Base-by-base conservation (phyloP, 2,888 invertebrate species). In the Hemistola chrysoprasaria region DNA sequence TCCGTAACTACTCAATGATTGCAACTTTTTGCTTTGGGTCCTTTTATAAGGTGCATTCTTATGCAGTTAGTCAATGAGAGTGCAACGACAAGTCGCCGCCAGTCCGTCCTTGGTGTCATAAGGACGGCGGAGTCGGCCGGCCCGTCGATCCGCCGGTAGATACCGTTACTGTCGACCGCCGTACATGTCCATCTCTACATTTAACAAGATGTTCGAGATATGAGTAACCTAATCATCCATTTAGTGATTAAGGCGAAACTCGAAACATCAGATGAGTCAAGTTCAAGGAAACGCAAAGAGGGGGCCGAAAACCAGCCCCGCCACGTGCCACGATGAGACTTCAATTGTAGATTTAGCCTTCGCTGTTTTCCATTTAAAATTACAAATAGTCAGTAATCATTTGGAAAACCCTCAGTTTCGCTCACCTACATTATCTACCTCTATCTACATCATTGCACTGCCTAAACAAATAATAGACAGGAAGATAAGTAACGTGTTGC, bases 31-130 rank as follows among this genome's bases (percentile, higher is more conserved):
- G 22, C 36, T 28, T 39, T 10, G 39, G 25, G 26, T 10, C 28
- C 27, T 35, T 42, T 47, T 45, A n/a, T 44, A 48, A 36, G 25
- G 24, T 40, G 40, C 59, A 58, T 58, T 63, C 55, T 46, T 53
- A 11, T 8, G 44, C 33, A 40, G 47, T 61, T 59, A 60, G 59
- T 62, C 57, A 62, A 58, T 53, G 56, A 27, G 16, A 16, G 16
- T 48, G 35, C 29, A 45, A 40, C n/a, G n/a, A n/a, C 60, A 47
- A 33, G 51, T 43, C 31, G 27, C 11, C 29, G 34, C 40, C 21
- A 7, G 40, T 24, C 27, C 11, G 11, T 11, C 43, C 38, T 45
- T 45, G 34, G 28, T 37, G 42, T 40, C n/a, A n/a, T n/a, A 33
- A 38, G 54, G 27, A 42, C 45, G 39, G 7, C 26, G 33, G 24